Base-by-base conservation (phyloP, 1,140 invertebrate species). In the Liolophura sinensis region DNA sequence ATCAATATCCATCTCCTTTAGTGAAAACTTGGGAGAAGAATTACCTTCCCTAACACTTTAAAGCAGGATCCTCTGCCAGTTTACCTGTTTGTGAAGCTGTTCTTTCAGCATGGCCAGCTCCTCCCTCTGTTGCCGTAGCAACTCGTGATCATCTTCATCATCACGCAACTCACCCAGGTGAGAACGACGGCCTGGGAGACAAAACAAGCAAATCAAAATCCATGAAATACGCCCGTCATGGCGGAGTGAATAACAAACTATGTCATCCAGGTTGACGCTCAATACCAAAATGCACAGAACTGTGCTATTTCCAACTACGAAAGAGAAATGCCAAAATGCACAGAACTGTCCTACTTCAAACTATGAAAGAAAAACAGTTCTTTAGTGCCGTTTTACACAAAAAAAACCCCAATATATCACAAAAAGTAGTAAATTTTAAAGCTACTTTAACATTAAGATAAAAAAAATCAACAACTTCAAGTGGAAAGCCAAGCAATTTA, bases 161-260 rank as follows among this genome's bases (percentile, higher is more conserved):
- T 81, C 79, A 64, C 76, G 57, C 15, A 80, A 31, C 11, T 77
- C 72, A 12, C 81, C 81, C 11, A 83, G 71, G 64, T 78, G 75
- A 64, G 81, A 81, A 40, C 74, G 58, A 48, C 72, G 74, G 5
- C 24, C 73, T 73, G 46, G 11, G 51, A 22, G 1, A 40, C 9
- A 18, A 64, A 18, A 16, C 25, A 18, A 18, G 22, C 6, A 40
- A 16, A 51, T 27, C 20, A 6, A 31, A 18, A 25, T 20, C 1
- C 47, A 12, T 14, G 9, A n/a, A 24, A 6, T 54, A 65, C 52
- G 62, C 4, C 55, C 40, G 22, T 25, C 52, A 9, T 67, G 57
- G 15, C 58, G 20, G 1, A 64, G 52, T 54, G 31, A 40, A 40
- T 40, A 40, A 9, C 31, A 40, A 40, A 65, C 61, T 47, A 71